These are phyloP conservation scores for Lamellibrachia luymesi DNA, from an alignment of 1,140 invertebrate genomes.

Conservation along the genomic window DNA sequence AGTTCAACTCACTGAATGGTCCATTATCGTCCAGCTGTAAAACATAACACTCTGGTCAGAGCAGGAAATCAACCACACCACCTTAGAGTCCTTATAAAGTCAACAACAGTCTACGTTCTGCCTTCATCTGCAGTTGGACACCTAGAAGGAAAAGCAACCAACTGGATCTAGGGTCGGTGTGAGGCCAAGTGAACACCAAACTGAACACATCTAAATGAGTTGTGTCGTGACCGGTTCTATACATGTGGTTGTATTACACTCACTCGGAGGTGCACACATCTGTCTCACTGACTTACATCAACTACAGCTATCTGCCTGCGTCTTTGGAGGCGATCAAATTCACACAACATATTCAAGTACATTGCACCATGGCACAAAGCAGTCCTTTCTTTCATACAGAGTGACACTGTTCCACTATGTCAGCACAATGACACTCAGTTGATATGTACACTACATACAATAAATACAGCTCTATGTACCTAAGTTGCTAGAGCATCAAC, in stretches of 20 bases:
- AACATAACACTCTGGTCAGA: background rate
- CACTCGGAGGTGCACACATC: too few species aligned
- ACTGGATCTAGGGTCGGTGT: background rate
- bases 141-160: background rate
- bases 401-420: background rate
- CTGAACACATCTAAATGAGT: background rate
- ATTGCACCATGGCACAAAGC: background rate
- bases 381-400: background rate
- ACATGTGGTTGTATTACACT: background rate
- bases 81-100: background rate
- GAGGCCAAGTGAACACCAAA: background rate
- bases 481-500: too few species aligned
- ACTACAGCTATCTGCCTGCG: background rate
- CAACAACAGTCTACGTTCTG: background rate
- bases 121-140: background rate
- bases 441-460: background rate
- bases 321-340: background rate
- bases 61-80: background rate
- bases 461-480: too few species aligned
- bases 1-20: constrained; percentile 60
- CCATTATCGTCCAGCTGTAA: constrained; percentile 72
- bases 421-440: background rate
- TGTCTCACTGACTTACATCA: background rate
- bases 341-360: background rate
- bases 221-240: background rate